These are phyloP conservation scores for Anarrhichthys ocellatus DNA, from an alignment of 2,113 vertebrate genomes.

Conservation along the genomic window DNA sequence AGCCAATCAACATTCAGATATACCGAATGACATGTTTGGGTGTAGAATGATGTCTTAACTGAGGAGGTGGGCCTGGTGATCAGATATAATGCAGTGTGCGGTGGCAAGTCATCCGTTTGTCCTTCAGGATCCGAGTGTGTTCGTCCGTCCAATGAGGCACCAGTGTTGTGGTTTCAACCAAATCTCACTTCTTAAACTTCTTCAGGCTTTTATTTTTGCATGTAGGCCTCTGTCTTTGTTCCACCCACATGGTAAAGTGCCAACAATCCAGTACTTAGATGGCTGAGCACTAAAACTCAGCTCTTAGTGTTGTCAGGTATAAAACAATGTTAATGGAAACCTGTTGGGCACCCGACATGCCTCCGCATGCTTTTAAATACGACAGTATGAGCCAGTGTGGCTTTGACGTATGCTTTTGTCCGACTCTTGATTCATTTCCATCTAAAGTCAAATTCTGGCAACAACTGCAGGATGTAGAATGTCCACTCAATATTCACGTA, in stretches of 20 bases:
- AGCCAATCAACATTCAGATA: conserved; percentile 19
- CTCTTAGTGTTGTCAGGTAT: background rate
- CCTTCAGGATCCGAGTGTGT: too few relatives aligned
- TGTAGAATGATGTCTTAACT: conserved; percentile 1
- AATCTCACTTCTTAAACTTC: too few relatives aligned
- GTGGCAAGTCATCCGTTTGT: too few relatives aligned
- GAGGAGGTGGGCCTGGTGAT: background rate
- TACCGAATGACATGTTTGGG: background rate
- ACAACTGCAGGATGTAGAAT: background rate
- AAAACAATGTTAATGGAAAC: background rate
- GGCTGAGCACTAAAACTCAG: background rate
- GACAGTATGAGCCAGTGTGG: background rate
- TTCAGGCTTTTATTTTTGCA: background rate
- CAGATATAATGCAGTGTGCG: background rate
- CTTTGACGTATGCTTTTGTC: background rate
- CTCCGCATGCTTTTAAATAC: background rate
- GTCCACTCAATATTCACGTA: conserved; percentile 29
- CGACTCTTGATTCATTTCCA: background rate
- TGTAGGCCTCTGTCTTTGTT: background rate
- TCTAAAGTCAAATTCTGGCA: conserved; percentile 11
- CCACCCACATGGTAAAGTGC: background rate
- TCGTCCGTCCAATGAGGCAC: too few relatives aligned
- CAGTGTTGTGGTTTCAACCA: too few relatives aligned
- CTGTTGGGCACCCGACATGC: background rate
- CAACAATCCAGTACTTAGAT: background rate